Conservation (phyloP, 2,888 invertebrate genomes). For the Sphinx pinastri region DNA sequence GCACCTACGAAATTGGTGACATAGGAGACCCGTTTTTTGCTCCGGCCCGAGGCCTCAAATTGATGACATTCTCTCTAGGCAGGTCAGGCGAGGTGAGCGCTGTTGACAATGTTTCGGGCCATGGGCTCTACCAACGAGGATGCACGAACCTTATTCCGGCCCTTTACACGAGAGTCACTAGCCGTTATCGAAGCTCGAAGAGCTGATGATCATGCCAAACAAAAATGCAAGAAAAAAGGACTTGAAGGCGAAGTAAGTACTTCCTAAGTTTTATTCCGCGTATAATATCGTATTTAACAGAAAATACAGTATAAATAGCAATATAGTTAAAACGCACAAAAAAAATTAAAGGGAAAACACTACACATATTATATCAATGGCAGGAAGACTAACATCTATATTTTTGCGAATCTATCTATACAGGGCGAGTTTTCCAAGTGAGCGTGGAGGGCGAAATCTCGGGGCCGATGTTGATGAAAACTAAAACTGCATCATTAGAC, state of each 20-base stretch:
- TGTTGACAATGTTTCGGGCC: slow-evolving; percentile 97
- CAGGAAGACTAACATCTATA: too few relatives aligned
- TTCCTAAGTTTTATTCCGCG: background rate
- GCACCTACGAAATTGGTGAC: too few relatives aligned
- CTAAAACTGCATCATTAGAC: too few relatives aligned
- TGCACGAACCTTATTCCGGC: slow-evolving; percentile 98
- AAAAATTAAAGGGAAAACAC: too few relatives aligned
- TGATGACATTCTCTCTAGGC: slow-evolving; percentile 61
- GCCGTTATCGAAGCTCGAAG: slow-evolving; percentile 97
- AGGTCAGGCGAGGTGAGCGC: slow-evolving; percentile 91
- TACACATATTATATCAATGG: too few relatives aligned
- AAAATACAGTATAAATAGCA: slow-evolving; percentile 49
- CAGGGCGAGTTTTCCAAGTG: too few relatives aligned
- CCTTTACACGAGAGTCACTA: slow-evolving; percentile 98
- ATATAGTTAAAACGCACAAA: slow-evolving; percentile 37
- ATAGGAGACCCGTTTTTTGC: too few relatives aligned
- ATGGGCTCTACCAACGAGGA: slow-evolving; percentile 97
- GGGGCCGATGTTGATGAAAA: too few relatives aligned
- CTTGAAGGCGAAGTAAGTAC: slow-evolving; percentile 95
- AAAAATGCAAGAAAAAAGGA: slow-evolving; percentile 98
- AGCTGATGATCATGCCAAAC: slow-evolving; percentile 97
- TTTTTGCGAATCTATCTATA: too few relatives aligned
- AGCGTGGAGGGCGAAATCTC: too few relatives aligned
- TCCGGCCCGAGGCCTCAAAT: background rate
- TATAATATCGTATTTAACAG: background rate